Conservation (phyloP, 2,797 vertebrate genomes). For the Silurus aristotelis region DNA sequence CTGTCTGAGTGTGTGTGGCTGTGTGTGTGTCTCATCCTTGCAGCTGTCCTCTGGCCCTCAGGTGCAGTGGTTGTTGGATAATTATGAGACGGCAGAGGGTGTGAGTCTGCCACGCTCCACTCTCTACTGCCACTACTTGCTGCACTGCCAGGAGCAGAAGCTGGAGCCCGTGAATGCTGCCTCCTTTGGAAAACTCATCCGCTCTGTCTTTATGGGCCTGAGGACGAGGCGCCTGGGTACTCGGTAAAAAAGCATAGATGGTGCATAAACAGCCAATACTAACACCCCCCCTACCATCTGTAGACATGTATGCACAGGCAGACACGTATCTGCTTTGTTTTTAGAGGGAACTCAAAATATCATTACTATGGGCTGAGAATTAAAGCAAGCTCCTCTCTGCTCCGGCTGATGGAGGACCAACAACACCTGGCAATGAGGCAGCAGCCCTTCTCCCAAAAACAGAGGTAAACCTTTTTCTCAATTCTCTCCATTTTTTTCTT, state of each 20-base stretch:
- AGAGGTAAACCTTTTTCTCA: conserved; percentile 74
- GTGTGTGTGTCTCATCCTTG: conserved; percentile 70
- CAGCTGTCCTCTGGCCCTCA: conserved; percentile 70
- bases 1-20: conserved; percentile 51
- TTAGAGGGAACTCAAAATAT: conserved; percentile 93
- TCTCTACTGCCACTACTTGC: conserved; percentile 94
- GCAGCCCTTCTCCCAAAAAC: conserved; percentile 94
- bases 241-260: conserved; percentile 71
- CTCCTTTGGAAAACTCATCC: conserved; percentile 92
- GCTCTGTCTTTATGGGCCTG: conserved; percentile 93
- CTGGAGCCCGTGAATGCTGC: conserved; percentile 93
- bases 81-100: conserved; percentile 94
- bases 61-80: conserved; percentile 97
- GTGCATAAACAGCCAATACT: background rate
- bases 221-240: conserved; percentile 90
- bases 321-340: conserved; percentile 11
- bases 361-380: conserved; percentile 94
- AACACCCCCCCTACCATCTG: background rate
- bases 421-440: conserved; percentile 94
- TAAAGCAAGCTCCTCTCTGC: conserved; percentile 88
- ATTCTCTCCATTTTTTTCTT: background rate
- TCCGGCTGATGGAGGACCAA: conserved; percentile 92
- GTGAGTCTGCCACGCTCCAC: conserved; percentile 93
- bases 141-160: conserved; percentile 96
- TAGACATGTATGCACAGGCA: background rate